Evolutionary conservation across 2,797 vertebrate species (phyloP), one percentile per base, ranked within the genome.

Genomic region (Selene dorsalis): DNA sequence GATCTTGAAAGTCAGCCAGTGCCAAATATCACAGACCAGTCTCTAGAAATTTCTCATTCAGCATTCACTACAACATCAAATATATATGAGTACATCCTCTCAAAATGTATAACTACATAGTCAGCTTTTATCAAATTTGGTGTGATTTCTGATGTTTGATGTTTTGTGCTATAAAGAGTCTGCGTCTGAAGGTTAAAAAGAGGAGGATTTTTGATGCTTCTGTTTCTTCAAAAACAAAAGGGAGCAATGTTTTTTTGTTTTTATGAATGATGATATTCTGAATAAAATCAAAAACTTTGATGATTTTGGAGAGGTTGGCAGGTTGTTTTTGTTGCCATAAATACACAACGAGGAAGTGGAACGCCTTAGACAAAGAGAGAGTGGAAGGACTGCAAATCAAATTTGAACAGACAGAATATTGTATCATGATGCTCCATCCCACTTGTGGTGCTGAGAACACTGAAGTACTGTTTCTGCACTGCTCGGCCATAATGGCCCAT

Each of bases 371-470:
- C 87, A 88, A 87, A 91, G 87, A 91, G 80, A 86, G 88, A 88
- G 88, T 90, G 85, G 77, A 93, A 90, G 72, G 78, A 82, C 87
- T 84, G 88, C 82, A 86, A 86, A 86, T 92, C 87, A 82, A 83
- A 89, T 75, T 84, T 30, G 82, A 93, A 94, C 93, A 94, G 90
- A 91, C 87, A 78, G 90, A 94, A 94, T 93, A 92, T 92, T 94
- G 93, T 93, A 71, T 92, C 81, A 73, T 84, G 87, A 92, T 68
- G 89, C 87, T 90, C 86, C 92, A 84, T 87, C 93, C 93, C 93
- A 94, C 93, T 94, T 92, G 81, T 91, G 90, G 63, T 80, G 79
- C 79, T 50, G 89, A 89, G 90, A 93, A 94, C 93, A 94, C 89
- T 93, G 88, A 86, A 90, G 92, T 89, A 89, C 92, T 94, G 91